A percentile compares a stretch with the other conserved stretches of the same genome.
These are phyloP conservation scores for Sinocyclocheilus rhinocerous DNA, from an alignment of 2,113 vertebrate species.

Conservation along the genomic window DNA sequence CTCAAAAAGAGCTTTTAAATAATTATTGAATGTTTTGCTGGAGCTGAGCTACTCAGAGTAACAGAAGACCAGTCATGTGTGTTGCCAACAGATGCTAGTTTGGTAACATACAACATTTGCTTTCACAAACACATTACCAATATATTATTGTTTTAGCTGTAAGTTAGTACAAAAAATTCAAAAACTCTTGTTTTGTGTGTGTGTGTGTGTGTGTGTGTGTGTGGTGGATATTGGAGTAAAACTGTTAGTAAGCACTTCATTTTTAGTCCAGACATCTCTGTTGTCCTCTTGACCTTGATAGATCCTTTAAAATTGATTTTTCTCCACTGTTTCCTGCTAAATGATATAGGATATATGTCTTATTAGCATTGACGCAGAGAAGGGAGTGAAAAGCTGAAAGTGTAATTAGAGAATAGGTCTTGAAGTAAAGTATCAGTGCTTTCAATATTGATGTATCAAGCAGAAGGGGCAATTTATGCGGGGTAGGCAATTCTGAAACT, in stretches of 20 bases:
- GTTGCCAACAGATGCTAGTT: slow-evolving; percentile 7
- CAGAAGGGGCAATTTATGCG: neutral
- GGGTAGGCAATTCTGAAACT: neutral
- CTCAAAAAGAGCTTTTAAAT: slow-evolving; percentile 7
- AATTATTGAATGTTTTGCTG: neutral
- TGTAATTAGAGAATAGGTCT: neutral
- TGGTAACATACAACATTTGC: neutral
- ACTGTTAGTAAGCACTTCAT: neutral
- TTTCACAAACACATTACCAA: neutral
- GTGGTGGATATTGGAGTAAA: neutral
- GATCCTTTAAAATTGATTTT: slow-evolving; percentile 7
- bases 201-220: neutral
- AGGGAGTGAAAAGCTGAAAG: neutral
- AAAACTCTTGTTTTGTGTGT: no score
- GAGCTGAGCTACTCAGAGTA: neutral
- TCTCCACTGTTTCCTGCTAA: neutral
- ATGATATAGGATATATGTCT: neutral
- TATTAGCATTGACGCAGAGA: neutral
- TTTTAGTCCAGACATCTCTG: neutral
- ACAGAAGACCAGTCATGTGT: neutral
- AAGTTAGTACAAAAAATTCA: neutral
- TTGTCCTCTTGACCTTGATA: slow-evolving; percentile 2
- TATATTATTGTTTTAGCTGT: neutral
- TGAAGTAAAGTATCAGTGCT: neutral
- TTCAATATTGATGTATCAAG: neutral